A percentile compares a stretch with the other conserved stretches of the same genome.
Evolutionary conservation across 2,113 vertebrate genomes (phyloP).

Genomic region (Pygoscelis adeliae): DNA sequence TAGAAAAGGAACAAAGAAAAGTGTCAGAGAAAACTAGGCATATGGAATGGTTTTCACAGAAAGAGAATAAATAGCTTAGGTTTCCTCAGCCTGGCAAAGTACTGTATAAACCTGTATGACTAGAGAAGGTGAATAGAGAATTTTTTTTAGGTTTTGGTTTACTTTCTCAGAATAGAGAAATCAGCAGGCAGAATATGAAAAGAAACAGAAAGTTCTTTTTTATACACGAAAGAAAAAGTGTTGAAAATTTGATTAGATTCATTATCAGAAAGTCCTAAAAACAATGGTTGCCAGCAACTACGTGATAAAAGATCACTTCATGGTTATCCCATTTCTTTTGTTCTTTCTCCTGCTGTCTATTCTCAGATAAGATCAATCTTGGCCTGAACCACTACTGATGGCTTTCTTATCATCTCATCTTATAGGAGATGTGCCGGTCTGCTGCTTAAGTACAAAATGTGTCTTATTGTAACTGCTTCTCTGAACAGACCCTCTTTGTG

Average conservation of each 20-base stretch:
- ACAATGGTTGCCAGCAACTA: background rate
- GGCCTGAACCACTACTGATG: background rate
- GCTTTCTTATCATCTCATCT: background rate
- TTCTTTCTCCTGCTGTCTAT: background rate
- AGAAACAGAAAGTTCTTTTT: background rate
- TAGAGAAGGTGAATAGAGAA: background rate
- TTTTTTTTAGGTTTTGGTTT: background rate
- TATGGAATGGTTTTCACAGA: background rate
- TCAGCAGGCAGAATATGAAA: background rate
- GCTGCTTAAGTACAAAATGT: background rate
- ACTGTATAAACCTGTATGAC: background rate
- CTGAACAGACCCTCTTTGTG: background rate
- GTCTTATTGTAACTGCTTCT: background rate
- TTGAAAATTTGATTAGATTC: background rate
- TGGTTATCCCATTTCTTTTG: background rate
- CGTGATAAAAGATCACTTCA: background rate
- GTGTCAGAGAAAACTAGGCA: background rate
- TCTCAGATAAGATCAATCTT: background rate
- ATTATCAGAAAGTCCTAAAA: background rate
- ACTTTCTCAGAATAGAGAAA: background rate
- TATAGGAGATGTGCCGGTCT: background rate
- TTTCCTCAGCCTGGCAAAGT: background rate
- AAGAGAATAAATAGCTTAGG: background rate
- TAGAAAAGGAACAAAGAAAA: background rate
- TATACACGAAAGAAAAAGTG: background rate